A percentile compares a stretch with the other conserved stretches of the same genome.
Conservation (phyloP, 2,113 vertebrate genomes). For the Tachycineta bicolor region DNA sequence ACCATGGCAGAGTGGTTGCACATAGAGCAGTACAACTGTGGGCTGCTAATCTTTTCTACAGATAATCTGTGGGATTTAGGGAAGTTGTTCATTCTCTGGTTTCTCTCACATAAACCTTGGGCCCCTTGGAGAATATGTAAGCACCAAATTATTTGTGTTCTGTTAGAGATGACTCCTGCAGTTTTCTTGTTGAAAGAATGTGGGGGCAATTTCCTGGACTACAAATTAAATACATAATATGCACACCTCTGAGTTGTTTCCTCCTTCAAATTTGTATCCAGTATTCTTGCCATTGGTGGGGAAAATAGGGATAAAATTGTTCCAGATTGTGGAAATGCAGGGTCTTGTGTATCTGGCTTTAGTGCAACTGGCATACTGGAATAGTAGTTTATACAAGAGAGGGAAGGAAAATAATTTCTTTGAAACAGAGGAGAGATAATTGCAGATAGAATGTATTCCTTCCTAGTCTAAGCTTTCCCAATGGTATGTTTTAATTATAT, state of each 20-base stretch:
- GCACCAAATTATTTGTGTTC: not conserved
- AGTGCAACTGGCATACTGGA: not conserved
- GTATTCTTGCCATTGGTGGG: not conserved
- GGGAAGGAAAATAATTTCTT: not conserved
- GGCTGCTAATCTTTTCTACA: not conserved
- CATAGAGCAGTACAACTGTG: not conserved
- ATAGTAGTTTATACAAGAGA: not conserved
- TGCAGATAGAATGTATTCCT: not conserved
- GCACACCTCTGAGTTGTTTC: not conserved
- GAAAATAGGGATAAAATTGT: not conserved
- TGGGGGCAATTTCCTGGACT: not conserved
- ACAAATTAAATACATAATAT: not conserved
- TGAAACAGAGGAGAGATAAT: not conserved
- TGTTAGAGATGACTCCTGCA: not conserved
- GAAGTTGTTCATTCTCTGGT: not conserved
- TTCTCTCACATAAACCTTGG: not conserved
- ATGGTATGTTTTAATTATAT: not conserved
- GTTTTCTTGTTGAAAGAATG: not conserved
- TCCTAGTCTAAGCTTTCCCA: not conserved
- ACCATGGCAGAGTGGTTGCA: not conserved
- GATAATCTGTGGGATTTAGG: not conserved
- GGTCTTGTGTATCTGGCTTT: not conserved
- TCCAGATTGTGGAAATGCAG: not conserved
- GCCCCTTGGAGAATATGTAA: not conserved
- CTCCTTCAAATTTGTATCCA: not conserved